Base-by-base conservation (phyloP, 2,113 vertebrate species). In the Podilymbus podiceps region DNA sequence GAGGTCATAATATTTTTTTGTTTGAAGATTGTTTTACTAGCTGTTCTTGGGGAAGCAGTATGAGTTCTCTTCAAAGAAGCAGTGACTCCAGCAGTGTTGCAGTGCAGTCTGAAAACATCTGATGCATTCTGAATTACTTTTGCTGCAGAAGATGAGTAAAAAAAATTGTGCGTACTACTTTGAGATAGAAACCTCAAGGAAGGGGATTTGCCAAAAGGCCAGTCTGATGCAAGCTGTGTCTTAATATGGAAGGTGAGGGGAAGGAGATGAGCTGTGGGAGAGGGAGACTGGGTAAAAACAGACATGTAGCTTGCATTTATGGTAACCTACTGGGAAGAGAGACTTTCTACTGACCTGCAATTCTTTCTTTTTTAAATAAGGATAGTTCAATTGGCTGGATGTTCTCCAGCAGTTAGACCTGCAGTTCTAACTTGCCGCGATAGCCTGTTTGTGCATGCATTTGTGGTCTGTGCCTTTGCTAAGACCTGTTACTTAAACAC, bases 151-250 rank as follows among this genome's bases (percentile, higher is more conserved):
- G 35, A 78, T 28, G 49, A 63, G 33, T 71, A 7, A 53, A 93
- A 91, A 10, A 0, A 53, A 53, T 44, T 50, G 22, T 1, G 3
- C 6, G 0, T 44, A 2, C 20, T 52, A 19, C 31, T 79, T 56
- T 15, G n/a, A 74, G 55, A 38, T 1, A 2, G 49, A 80, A 91
- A 62, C 58, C 19, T 76, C 9, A 4, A 64, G 60, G 35, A n/a
- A 66, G 40, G 59, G 68, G 27, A 25, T 84, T 81, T 95, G 60
- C 38, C 55, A 11, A 14, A 9, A 2, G 1, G 44, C 44, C 9
- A 6, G 49, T 85, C 30, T 56, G 33, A 38, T 90, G 23, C 15
- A 78, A 64, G 3, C 31, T 40, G 5, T 33, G 9, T 30, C 40
- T 71, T 72, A 47, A 55, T 55, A 38, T 73, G 6, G 1, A 86